phyloP scores from a whole-genome alignment of 1,140 invertebrate species.

The Anastrepha obliqua region DNA sequence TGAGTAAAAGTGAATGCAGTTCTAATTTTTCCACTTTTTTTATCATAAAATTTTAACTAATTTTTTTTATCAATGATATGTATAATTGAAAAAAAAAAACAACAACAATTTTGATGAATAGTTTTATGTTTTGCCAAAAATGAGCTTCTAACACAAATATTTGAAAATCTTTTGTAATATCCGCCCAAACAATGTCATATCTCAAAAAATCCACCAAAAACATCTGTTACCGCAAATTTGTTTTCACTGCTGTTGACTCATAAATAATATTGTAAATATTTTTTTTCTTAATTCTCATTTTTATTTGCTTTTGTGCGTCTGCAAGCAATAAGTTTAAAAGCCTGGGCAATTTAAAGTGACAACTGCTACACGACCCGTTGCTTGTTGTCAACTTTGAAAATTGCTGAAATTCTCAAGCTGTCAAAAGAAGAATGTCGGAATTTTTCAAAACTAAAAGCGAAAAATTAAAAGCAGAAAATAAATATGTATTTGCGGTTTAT shows the following conservation, averaged over 20 bases:
- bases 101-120: not conserved
- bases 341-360: constrained; percentile 46
- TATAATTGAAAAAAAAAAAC: not conserved
- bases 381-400: constrained; percentile 4
- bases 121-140: no score
- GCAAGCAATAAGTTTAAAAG: constrained; percentile 44
- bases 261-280: not conserved
- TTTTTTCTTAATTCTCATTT: not conserved
- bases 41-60: no score
- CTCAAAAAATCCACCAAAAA: not conserved
- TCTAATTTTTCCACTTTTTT: not conserved
- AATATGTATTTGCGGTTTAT: constrained; percentile 19
- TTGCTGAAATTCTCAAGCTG: constrained; percentile 39
- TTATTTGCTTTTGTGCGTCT: not conserved
- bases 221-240: not conserved
- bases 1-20: no score
- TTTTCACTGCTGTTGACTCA: not conserved
- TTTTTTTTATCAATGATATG: no score
- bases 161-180: not conserved
- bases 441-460: constrained; percentile 29
- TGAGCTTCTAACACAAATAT: no score
- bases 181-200: not conserved
- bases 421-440: constrained; percentile 18
- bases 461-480: constrained; percentile 3
- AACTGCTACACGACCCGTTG: constrained; percentile 31